Evolutionary conservation across 2,113 vertebrate genomes (phyloP).

Genomic region (Brienomyrus longianalis): DNA sequence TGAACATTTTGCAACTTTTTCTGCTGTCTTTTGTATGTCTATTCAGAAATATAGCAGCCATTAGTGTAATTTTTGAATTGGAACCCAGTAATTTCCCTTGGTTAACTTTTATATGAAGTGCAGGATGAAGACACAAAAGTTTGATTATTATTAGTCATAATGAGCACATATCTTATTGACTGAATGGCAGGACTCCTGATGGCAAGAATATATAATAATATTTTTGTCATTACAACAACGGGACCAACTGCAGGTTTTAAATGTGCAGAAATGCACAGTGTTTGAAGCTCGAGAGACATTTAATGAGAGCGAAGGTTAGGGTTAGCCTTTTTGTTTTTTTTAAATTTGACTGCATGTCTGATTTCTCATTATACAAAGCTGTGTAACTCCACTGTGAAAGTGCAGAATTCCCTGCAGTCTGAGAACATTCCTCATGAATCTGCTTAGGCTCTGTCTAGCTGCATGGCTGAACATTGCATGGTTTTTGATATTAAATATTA

Average conservation of each 20-base stretch:
- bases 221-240: not conserved
- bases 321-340: not conserved
- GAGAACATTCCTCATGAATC: not conserved
- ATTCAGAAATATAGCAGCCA: not conserved
- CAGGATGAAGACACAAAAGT: not conserved
- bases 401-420: not conserved
- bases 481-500: not conserved
- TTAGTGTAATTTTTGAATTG: not conserved
- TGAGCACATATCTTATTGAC: not conserved
- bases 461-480: conserved; percentile 15
- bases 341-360: conserved; percentile 1
- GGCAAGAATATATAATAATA: not conserved
- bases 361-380: not conserved
- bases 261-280: not conserved
- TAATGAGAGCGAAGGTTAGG: not conserved
- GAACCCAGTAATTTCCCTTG: not conserved
- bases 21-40: not conserved
- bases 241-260: not conserved
- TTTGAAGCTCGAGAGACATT: not conserved
- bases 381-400: not conserved
- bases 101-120: not conserved
- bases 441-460: not conserved
- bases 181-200: not conserved
- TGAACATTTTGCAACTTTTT: not conserved
- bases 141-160: not conserved